phyloP scores from a whole-genome alignment of 1,140 invertebrate species.

The Drosophila ogumai region DNA sequence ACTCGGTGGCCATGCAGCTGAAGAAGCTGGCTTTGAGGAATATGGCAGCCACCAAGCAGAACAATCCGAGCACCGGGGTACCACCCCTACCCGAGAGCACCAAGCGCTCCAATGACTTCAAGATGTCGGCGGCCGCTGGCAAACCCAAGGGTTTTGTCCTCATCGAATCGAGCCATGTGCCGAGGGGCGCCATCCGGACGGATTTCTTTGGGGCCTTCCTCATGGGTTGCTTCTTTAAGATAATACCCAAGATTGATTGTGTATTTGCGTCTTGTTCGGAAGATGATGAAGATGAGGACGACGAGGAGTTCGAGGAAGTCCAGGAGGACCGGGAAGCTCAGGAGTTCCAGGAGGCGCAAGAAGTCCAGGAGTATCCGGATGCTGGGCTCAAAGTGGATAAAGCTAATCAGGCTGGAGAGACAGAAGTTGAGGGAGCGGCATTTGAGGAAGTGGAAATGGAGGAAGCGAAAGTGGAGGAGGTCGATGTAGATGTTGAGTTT shows the following conservation, averaged over 20 bases:
- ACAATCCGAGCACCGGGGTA: too few relatives aligned
- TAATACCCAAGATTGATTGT: neutral
- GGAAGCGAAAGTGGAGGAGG: too few relatives aligned
- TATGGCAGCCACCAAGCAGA: neutral
- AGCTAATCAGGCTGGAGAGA: neutral
- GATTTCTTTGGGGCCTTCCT: neutral
- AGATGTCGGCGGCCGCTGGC: neutral
- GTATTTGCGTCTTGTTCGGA: neutral
- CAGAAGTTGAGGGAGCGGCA: neutral
- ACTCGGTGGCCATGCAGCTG: neutral
- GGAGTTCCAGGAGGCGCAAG: too few relatives aligned
- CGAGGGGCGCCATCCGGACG: neutral
- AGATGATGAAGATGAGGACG: neutral
- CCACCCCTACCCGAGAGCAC: neutral
- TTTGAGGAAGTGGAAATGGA: too few relatives aligned
- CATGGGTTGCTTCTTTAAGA: slow-evolving; percentile 12
- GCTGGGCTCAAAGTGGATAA: neutral
- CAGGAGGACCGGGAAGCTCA: too few relatives aligned
- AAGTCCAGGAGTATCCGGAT: neutral
- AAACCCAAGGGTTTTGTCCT: slow-evolving; percentile 9
- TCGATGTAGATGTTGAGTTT: neutral
- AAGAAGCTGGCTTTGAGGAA: neutral
- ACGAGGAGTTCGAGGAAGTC: neutral
- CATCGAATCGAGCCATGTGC: slow-evolving; percentile 2
- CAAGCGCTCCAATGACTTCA: neutral